A percentile compares a stretch with the other conserved stretches of the same genome.
Evolutionary conservation across 2,797 vertebrate genomes (phyloP).

Genomic region (Anomalospiza imberbis): DNA sequence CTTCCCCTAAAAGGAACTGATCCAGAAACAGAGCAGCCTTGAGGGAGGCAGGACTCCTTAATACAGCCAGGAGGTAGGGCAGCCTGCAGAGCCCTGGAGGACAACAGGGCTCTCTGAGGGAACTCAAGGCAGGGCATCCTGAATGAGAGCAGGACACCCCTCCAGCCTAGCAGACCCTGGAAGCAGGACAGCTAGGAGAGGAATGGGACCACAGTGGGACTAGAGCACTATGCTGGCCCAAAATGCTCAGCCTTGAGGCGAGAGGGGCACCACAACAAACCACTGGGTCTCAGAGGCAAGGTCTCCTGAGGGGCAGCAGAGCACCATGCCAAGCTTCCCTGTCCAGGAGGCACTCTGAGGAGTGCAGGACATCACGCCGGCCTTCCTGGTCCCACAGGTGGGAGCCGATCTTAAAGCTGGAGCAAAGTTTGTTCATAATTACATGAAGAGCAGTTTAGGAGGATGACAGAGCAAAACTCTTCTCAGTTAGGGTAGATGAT

Average conservation of each 20-base stretch:
- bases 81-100: not conserved
- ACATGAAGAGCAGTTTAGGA: not conserved
- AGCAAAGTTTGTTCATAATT: not conserved
- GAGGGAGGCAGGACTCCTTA: not conserved
- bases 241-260: not conserved
- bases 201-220: not conserved
- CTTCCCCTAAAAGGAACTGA: not conserved
- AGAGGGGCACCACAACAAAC: not conserved
- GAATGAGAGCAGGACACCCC: not conserved
- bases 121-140: not conserved
- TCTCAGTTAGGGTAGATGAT: not conserved
- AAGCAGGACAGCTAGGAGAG: not conserved
- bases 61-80: not conserved
- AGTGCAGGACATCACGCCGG: accelerated
- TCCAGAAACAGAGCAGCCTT: not conserved
- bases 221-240: not conserved
- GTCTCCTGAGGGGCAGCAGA: not conserved
- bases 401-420: accelerated
- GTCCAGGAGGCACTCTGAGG: not conserved
- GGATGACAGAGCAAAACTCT: not conserved
- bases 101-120: no score
- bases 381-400: no score
- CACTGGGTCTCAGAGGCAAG: not conserved
- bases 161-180: not conserved
- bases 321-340: no score